Percentiles rank a stretch among this genome's conserved stretches.
Evolutionary conservation across 2,113 vertebrate species (phyloP).

Genomic region (Antechinus stuartii): DNA sequence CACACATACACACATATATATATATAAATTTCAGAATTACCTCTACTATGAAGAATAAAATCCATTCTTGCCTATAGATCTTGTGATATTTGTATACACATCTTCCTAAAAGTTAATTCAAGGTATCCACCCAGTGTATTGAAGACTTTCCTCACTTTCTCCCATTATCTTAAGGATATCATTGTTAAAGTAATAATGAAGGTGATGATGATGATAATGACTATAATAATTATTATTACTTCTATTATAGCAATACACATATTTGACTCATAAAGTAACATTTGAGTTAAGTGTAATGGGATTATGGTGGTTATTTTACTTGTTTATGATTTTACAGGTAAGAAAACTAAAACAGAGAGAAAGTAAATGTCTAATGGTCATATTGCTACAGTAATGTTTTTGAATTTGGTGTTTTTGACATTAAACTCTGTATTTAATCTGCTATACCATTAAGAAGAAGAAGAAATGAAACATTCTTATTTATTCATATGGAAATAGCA

Average conservation of each 20-base stretch:
- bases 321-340: constrained; percentile 6
- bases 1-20: not conserved
- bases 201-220: not conserved
- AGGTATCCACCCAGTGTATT: not conserved
- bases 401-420: not conserved
- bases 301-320: not conserved
- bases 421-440: not conserved
- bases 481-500: not conserved
- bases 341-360: not conserved
- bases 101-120: not conserved
- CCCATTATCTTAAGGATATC: not conserved
- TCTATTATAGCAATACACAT: not conserved
- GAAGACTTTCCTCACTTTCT: not conserved
- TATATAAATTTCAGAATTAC: not conserved
- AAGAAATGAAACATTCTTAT: not conserved
- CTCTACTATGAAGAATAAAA: not conserved
- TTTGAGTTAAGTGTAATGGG: not conserved
- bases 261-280: constrained; percentile 7
- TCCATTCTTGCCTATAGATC: not conserved
- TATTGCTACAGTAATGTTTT: not conserved
- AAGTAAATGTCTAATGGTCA: not conserved
- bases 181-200: not conserved
- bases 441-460: not conserved
- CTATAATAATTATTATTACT: not conserved
- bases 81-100: not conserved